Percentiles rank a stretch among this genome's conserved stretches.
Conservation (phyloP, 2,113 vertebrate genomes). For the Myanophis thanlyinensis region DNA sequence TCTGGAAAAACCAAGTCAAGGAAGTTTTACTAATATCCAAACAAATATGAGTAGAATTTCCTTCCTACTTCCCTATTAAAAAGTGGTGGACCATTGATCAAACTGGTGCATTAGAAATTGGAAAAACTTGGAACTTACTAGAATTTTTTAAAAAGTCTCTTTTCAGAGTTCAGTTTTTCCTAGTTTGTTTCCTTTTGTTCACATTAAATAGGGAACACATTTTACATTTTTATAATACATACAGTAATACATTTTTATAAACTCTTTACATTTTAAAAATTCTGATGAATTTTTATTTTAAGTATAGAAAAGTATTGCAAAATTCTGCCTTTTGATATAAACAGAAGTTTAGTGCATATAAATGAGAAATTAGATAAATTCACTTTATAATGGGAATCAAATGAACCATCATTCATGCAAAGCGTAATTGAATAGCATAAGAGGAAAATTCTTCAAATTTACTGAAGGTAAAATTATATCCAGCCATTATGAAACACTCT, state of each 20-base stretch:
- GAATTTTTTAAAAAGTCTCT: neutral
- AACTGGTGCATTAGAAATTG: neutral
- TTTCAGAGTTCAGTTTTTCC: neutral
- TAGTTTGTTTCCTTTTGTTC: neutral
- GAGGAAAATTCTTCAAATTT: neutral
- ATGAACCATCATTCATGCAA: neutral
- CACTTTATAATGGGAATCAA: neutral
- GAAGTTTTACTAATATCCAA: neutral
- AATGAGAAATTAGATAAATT: neutral
- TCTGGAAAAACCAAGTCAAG: neutral
- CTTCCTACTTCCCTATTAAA: neutral
- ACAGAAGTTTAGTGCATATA: neutral
- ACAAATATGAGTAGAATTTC: neutral
- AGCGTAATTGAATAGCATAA: neutral
- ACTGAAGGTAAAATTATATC: neutral
- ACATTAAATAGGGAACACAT: neutral
- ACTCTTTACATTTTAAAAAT: neutral
- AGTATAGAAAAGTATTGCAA: neutral
- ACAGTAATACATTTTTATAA: neutral
- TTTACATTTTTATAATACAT: neutral
- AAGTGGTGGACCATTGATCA: neutral
- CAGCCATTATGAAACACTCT: neutral
- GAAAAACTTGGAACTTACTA: neutral
- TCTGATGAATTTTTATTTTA: neutral
- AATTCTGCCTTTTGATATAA: neutral